These are phyloP conservation scores for Hippotragus niger DNA, from an alignment of 2,113 vertebrate species.

Conservation along the genomic window DNA sequence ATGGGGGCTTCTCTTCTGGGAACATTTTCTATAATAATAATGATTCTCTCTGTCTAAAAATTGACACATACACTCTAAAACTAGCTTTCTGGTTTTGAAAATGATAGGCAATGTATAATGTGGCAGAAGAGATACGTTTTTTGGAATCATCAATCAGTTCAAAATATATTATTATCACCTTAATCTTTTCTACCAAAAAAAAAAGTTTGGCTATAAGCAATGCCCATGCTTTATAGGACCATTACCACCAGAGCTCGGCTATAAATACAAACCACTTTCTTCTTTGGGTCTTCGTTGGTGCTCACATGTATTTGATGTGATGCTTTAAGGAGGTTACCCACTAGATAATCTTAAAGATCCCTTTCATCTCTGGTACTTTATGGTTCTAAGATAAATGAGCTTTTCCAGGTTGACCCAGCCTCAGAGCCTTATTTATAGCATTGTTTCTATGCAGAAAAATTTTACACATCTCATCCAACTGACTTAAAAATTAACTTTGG, in stretches of 20 bases:
- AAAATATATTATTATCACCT: not conserved
- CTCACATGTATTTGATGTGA: not conserved
- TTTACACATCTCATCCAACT: not conserved
- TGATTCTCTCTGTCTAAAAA: constrained; percentile 22
- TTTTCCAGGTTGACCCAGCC: not conserved
- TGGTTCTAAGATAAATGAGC: not conserved
- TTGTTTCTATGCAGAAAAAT: not conserved
- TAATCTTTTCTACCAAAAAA: not conserved
- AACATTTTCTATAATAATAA: not conserved
- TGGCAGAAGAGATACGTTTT: not conserved
- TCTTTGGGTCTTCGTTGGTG: not conserved
- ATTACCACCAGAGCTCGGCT: not conserved
- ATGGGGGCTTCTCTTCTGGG: not conserved
- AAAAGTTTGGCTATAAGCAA: not conserved
- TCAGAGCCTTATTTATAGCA: not conserved
- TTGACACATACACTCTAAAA: not conserved
- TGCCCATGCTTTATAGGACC: not conserved
- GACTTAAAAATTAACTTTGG: constrained; percentile 35
- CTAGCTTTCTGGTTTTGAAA: constrained; percentile 10
- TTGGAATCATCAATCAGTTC: not conserved
- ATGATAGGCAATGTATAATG: not conserved
- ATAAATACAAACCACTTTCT: not conserved
- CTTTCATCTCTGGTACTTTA: not conserved
- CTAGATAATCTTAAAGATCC: not conserved
- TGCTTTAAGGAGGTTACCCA: not conserved